Percentiles rank a stretch among this genome's conserved stretches.
phyloP scores from a whole-genome alignment of 2,113 vertebrate species.

The Pantherophis guttatus region DNA sequence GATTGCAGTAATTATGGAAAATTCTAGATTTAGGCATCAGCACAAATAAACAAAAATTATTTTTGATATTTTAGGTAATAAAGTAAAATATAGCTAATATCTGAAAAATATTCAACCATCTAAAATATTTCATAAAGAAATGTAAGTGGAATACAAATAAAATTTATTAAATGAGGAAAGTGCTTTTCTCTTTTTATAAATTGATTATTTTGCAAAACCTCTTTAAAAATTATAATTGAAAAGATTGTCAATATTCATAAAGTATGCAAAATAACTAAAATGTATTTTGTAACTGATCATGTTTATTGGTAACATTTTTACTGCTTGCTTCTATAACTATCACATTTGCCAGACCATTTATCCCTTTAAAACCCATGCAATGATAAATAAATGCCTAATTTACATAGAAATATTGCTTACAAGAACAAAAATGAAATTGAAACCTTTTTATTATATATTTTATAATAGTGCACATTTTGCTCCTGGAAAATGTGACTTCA shows the following conservation, averaged over 20 bases:
- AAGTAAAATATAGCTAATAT: neutral
- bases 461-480: fast-evolving
- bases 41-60: neutral
- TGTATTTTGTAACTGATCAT: neutral
- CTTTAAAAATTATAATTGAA: neutral
- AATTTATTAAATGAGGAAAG: neutral
- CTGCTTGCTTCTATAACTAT: neutral
- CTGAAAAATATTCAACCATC: neutral
- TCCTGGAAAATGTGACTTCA: neutral
- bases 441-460: neutral
- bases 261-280: neutral
- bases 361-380: neutral
- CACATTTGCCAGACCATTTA: neutral
- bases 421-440: neutral
- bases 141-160: neutral
- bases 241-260: neutral
- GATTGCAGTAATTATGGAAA: neutral
- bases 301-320: neutral
- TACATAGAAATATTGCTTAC: neutral
- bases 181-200: neutral
- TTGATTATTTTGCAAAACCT: neutral
- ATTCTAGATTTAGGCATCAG: neutral
- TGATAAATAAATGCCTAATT: neutral
- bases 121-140: slow-evolving; percentile 5
- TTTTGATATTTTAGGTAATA: neutral